Base-by-base conservation (phyloP, 2,888 invertebrate genomes). In the Caenorhabditis sp. region DNA sequence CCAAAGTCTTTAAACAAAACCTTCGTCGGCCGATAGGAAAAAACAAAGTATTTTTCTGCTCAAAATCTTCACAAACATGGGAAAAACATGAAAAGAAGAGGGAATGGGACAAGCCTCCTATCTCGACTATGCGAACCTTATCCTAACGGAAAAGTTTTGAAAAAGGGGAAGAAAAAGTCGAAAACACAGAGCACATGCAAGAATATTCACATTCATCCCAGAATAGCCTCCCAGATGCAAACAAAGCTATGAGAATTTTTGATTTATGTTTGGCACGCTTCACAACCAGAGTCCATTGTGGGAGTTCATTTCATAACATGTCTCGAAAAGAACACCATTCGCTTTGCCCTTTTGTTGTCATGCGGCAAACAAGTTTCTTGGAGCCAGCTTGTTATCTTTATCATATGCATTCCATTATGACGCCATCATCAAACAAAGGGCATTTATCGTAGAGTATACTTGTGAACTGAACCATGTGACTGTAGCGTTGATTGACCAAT, bases 31-130 rank as follows among this genome's bases (percentile, higher is more conserved):
- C 35, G 60, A 65, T 74, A 65, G 74, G 74, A 74, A 74, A 74
- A 74, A 74, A 74, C 74, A 74, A 65, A 65, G 74, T 65, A 65
- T 76, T 67, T 76, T 67, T 67, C 76, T 67, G 47, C 76, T 67
- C 61, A 44, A 76, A 76, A 76, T 76, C 61, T 61, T 76, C 67
- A 51, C 55, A 61, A 67, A 76, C 67, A 67, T 65, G 67, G 44
- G 26, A 76, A 76, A 76, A 76, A 64, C 64, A 56, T 55, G 62
- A 40, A 13, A 40, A 13, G 56, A 55, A 1, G 51, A 40, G 28
- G 26, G 32, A 53, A n/a, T n/a, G n/a, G 22, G 61, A n/a, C 60
- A 47, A 3, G 40, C 55, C 62, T 64, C 22, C 50, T 55, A 58
- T 26, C 50, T 58, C 18, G n/a, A 28, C 32, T 56, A 47, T 24